A percentile compares a stretch with the other conserved stretches of the same genome.
These are phyloP conservation scores for Margarornis squamiger DNA, from an alignment of 2,797 vertebrate genomes.

Conservation along the genomic window DNA sequence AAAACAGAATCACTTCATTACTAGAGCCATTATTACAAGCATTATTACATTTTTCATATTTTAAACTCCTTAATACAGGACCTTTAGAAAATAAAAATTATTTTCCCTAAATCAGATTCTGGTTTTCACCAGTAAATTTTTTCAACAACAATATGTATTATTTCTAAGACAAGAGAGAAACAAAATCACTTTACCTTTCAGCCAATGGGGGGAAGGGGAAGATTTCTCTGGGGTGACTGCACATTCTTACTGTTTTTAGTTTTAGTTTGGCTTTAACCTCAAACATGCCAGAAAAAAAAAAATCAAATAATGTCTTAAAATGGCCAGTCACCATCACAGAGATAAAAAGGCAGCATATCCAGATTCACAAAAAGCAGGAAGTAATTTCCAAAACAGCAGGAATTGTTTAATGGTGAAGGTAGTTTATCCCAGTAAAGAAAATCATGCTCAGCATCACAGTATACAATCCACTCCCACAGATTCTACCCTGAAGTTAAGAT, in stretches of 20 bases:
- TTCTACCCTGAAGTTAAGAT: background rate
- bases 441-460: background rate
- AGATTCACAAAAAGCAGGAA: background rate
- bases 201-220: background rate
- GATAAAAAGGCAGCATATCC: background rate
- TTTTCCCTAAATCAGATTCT: background rate
- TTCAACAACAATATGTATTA: background rate
- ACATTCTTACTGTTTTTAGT: background rate
- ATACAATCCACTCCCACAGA: rapidly evolving
- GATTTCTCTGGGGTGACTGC: background rate
- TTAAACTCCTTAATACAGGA: background rate
- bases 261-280: background rate
- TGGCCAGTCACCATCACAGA: background rate
- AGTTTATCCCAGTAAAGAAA: background rate
- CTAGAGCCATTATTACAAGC: background rate
- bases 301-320: background rate
- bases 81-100: background rate
- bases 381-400: background rate
- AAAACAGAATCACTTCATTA: background rate
- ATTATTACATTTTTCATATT: background rate
- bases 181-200: background rate
- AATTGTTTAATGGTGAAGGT: background rate
- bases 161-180: background rate
- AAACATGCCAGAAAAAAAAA: background rate
- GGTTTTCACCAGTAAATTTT: background rate